phyloP scores from a whole-genome alignment of 2,113 vertebrate species.

The Petromus typicus region DNA sequence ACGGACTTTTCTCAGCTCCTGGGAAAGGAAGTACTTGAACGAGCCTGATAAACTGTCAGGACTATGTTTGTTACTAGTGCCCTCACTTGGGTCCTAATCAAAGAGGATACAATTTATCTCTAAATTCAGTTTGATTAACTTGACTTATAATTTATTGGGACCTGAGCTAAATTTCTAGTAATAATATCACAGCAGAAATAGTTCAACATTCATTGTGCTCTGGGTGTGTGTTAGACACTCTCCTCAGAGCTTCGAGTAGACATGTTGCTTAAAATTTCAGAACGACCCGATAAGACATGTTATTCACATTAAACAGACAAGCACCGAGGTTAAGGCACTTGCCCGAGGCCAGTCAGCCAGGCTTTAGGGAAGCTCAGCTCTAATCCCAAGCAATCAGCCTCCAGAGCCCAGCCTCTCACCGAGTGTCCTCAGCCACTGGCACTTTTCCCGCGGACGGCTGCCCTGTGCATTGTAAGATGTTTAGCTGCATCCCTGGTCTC shows the following conservation, averaged over 20 bases:
- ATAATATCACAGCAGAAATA: not conserved
- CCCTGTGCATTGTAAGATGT: not conserved
- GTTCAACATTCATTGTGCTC: not conserved
- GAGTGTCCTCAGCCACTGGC: not conserved
- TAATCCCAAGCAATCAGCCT: not conserved
- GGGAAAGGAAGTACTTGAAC: not conserved
- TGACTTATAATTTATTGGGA: not conserved
- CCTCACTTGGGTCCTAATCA: not conserved
- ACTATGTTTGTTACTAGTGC: no score
- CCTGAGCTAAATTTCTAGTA: not conserved
- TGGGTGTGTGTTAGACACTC: not conserved
- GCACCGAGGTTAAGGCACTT: not conserved
- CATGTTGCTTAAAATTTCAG: not conserved
- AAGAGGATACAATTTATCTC: not conserved
- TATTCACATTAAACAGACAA: not conserved
- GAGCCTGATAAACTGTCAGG: not conserved
- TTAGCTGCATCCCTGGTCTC: not conserved
- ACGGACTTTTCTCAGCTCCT: accelerated
- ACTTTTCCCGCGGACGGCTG: not conserved
- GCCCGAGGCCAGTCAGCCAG: not conserved
- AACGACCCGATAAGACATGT: not conserved
- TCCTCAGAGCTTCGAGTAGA: not conserved
- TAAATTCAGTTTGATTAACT: not conserved
- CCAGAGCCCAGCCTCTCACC: not conserved
- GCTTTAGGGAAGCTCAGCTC: not conserved